A percentile compares a stretch with the other conserved stretches of the same genome.
These are phyloP conservation scores for Corynorhinus townsendii DNA, from an alignment of 2,113 vertebrate species.

Conservation along the genomic window DNA sequence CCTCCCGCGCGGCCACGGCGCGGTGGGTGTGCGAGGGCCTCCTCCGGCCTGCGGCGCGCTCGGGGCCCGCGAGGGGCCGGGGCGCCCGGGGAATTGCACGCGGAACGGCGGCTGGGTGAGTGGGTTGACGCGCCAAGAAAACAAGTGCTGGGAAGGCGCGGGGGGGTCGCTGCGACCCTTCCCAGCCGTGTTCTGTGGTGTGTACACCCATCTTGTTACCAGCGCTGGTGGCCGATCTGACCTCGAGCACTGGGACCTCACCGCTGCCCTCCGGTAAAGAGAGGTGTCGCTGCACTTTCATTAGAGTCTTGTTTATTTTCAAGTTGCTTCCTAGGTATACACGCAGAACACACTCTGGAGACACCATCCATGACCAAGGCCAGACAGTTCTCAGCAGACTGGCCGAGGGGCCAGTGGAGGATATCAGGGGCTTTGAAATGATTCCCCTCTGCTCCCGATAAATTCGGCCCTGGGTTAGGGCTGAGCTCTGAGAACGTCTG, in stretches of 20 bases:
- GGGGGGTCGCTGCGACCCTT: neutral
- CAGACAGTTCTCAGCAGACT: neutral
- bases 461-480: neutral
- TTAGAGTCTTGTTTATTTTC: neutral
- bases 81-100: neutral
- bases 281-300: neutral
- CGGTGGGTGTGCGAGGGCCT: slow-evolving; percentile 50
- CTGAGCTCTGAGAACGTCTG: neutral
- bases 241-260: neutral
- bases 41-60: slow-evolving; percentile 41
- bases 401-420: rapidly evolving
- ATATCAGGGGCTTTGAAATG: rapidly evolving
- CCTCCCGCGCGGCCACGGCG: slow-evolving; percentile 49
- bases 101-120: neutral
- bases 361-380: neutral
- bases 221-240: neutral
- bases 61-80: neutral
- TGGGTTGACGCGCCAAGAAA: neutral
- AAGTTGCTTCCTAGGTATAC: neutral
- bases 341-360: neutral
- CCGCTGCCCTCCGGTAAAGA: neutral
- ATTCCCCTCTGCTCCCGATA: neutral
- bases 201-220: neutral
- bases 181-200: neutral
- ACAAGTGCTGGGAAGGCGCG: neutral